Evolutionary conservation across 2,888 invertebrate genomes (phyloP), one percentile per base, ranked within the genome.

Genomic region (Hoplodrina blanda): DNA sequence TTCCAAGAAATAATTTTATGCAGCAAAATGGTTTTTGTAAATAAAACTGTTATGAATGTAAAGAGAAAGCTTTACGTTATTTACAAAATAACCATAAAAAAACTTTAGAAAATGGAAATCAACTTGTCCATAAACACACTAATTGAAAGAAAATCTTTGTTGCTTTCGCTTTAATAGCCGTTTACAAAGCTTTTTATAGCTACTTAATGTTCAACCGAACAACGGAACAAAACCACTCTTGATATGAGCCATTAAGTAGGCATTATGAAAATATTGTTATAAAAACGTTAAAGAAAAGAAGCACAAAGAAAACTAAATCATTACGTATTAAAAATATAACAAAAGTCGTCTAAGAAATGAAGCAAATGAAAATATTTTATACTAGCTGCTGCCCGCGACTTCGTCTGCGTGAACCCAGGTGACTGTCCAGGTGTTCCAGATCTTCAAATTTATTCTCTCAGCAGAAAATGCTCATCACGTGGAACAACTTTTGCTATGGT

Each of bases 151-250:
- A 75, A 66, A 60, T 61, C 80, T 62, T 69, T 69, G 15, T 54
- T 59, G 17, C 17, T 33, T 76, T 50, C 30, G 0, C 25, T 49
- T 20, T 80, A 64, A 80, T 54, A 57, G 77, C 71, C 44, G 33
- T 76, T 59, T 63, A 46, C 46, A 52, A 19, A 33, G 17, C 15
- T 74, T 70, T 74, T 80, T 67, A 76, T 68, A 15, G 44, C 37
- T 30, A n/a, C 53, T 56, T 69, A 81, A 80, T 81, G 57, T 62
- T 59, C 62, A 25, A 62, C 49, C 19, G 20, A 81, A 78, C 69
- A 80, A 69, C 20, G 41, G 52, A 73, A 73, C 37, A 62, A 78
- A 67, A 81, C 53, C 55, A 46, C 41, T 76, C 52, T 54, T 64
- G 60, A 62, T 64, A 71, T 53, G 61, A 52, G 37, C 65, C 69